Conservation (phyloP, 2,113 vertebrate genomes). For the Gasterosteus nipponicus region DNA sequence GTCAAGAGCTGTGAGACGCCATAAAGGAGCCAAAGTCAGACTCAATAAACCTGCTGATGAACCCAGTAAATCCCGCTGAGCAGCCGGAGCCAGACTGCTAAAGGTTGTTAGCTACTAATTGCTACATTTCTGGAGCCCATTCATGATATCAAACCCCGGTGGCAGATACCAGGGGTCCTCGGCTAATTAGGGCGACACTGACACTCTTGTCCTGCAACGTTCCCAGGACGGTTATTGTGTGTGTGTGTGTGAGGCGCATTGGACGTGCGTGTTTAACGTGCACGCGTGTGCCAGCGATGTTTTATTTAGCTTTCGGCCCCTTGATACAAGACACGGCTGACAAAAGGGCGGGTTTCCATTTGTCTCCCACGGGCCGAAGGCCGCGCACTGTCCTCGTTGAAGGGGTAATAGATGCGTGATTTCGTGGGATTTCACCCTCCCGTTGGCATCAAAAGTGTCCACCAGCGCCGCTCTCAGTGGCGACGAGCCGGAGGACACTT, state of each 20-base stretch:
- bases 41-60: constrained; percentile 80
- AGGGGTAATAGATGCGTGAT: constrained; percentile 72
- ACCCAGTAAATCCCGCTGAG: constrained; percentile 68
- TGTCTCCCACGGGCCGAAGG: constrained; percentile 54
- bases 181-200: constrained; percentile 74
- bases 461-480: constrained; percentile 65
- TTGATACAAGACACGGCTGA: constrained; percentile 65
- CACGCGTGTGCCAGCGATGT: constrained; percentile 6
- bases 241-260: constrained; percentile 16
- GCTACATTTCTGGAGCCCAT: constrained; percentile 76
- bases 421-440: constrained; percentile 71
- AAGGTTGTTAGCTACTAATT: constrained; percentile 79
- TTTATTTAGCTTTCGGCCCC: constrained; percentile 43
- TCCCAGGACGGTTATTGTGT: constrained; percentile 64
- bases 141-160: constrained; percentile 75
- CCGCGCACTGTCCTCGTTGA: constrained; percentile 42
- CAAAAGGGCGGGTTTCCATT: constrained; percentile 53
- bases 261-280: constrained; percentile 21
- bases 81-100: constrained; percentile 59
- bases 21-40: constrained; percentile 74
- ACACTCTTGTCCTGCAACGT: constrained; percentile 70
- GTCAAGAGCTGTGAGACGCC: constrained; percentile 54
- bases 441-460: constrained; percentile 64
- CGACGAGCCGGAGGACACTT: constrained; percentile 71
- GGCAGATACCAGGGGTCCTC: constrained; percentile 64